Evolutionary conservation across 1,140 invertebrate genomes (phyloP), one percentile per base, ranked within the genome.

Genomic region (Zaprionus davidi): DNA sequence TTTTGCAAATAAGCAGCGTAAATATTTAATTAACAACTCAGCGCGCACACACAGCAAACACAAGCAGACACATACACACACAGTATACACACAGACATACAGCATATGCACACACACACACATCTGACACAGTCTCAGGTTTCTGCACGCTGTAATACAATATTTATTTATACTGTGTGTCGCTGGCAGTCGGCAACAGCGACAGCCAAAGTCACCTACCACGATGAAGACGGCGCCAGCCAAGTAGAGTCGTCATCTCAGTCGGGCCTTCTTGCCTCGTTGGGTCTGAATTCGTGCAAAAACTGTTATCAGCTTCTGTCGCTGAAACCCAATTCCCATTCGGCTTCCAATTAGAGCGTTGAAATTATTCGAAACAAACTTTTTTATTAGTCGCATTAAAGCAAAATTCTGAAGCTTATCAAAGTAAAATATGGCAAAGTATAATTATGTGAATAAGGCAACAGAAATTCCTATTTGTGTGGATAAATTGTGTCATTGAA

Each of bases 11-110:
- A 88, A 88, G 84, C 84, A 90, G 85, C 65, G 85, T 88, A 88
- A 88, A 88, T 88, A 90, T 88, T 88, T 88, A 88, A 88, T 88
- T 88, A 88, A 90, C 84, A 88, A 85, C 84, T 84, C 84, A 74
- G 77, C 70, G 55, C 57, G n/a, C 46, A 71, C 17, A 66, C 28
- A 71, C 36, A 74, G 31, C 41, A 46, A 6, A 41, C 15, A 41
- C 15, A 41, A 2, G n/a, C 38, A 41, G 15, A 15, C 13, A 15
- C 3, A 41, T 13, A 41, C 38, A n/a, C 36, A 41, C 38, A 41
- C n/a, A 17, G 28, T 7, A 28, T 28, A 17, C 38, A 44, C 41
- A 44, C 41, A 17, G 7, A 46, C 7, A 9, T 17, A 41, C 38
- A 41, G 5, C 28, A 41, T 6, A 41, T 17, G 6, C n/a, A 17